Percentiles rank a stretch among this genome's conserved stretches.
phyloP scores from a whole-genome alignment of 2,797 vertebrate species.

The Smutsia gigantea region DNA sequence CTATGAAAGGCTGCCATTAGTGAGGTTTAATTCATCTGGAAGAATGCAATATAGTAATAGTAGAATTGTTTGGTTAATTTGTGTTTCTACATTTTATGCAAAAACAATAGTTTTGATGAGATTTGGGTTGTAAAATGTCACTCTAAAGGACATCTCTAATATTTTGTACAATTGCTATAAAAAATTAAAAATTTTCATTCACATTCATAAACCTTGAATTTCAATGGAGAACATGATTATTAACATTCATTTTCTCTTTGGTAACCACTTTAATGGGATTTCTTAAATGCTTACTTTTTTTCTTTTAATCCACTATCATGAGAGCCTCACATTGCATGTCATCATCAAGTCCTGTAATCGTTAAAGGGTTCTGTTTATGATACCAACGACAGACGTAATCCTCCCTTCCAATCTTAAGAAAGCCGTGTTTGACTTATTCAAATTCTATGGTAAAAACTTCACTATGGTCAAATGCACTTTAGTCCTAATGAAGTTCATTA shows the following conservation, averaged over 20 bases:
- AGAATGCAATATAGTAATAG: neutral
- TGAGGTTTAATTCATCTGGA: neutral
- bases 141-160: neutral
- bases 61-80: neutral
- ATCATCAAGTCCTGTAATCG: neutral
- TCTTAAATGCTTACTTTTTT: neutral
- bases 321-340: neutral
- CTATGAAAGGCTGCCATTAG: neutral
- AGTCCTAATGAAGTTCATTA: neutral
- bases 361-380: conserved; percentile 21
- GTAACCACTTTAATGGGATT: conserved; percentile 3
- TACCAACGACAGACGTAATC: neutral
- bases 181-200: neutral
- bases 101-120: neutral
- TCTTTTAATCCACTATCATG: neutral
- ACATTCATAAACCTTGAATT: neutral
- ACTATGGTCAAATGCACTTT: neutral
- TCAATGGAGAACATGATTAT: neutral
- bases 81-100: neutral
- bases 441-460: neutral
- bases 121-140: neutral
- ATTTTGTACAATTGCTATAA: neutral
- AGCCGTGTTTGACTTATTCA: neutral
- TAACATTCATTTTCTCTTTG: neutral
- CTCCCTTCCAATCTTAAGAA: neutral